Percentiles rank a stretch among this genome's conserved stretches.
phyloP scores from a whole-genome alignment of 2,888 invertebrate genomes.

The Acronicta alni region DNA sequence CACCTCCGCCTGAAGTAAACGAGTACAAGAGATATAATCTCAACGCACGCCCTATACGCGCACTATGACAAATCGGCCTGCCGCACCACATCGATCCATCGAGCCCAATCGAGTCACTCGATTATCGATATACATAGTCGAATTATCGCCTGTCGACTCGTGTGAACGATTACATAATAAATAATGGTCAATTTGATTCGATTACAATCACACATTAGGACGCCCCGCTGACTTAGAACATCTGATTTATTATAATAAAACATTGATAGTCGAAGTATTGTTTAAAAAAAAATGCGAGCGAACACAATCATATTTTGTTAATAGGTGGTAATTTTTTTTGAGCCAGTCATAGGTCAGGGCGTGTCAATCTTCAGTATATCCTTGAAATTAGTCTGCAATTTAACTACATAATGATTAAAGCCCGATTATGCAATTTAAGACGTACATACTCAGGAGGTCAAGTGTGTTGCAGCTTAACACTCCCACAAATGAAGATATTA shows the following conservation, averaged over 20 bases:
- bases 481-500: constrained; percentile 42
- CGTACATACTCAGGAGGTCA: constrained; percentile 47
- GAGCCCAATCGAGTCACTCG: constrained; percentile 53
- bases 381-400: constrained; percentile 50
- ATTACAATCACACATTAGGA: constrained; percentile 65
- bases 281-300: constrained; percentile 53
- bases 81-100: constrained; percentile 63
- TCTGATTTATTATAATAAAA: constrained; percentile 55
- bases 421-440: constrained; percentile 50
- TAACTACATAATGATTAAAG: constrained; percentile 42
- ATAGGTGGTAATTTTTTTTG: constrained; percentile 53
- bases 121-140: constrained; percentile 59
- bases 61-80: constrained; percentile 76
- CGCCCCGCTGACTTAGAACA: constrained; percentile 60
- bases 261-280: constrained; percentile 51
- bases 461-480: constrained; percentile 24
- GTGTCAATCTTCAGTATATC: constrained; percentile 52
- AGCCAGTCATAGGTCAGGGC: constrained; percentile 52
- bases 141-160: constrained; percentile 58
- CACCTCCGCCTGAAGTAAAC: constrained; percentile 26
- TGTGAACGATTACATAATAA: constrained; percentile 63
- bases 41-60: constrained; percentile 47
- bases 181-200: constrained; percentile 63
- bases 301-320: constrained; percentile 54
- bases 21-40: constrained; percentile 40